A percentile compares a stretch with the other conserved stretches of the same genome.
Evolutionary conservation across 2,888 invertebrate genomes (phyloP).

Genomic region (Noctua comes): DNA sequence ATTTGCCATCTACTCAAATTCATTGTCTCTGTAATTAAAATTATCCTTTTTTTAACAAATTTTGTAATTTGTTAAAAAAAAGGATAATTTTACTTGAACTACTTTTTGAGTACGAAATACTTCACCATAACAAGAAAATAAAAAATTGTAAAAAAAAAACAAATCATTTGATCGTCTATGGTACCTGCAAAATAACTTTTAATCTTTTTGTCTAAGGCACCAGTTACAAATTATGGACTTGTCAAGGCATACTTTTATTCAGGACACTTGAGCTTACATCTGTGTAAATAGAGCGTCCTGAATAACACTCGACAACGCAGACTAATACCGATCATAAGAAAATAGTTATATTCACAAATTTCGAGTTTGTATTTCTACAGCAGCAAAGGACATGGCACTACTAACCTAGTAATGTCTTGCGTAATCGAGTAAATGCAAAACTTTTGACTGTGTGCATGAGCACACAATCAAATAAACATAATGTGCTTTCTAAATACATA

Average conservation of each 20-base stretch:
- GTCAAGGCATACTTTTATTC: slow-evolving; percentile 2
- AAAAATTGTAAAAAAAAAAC: not conserved
- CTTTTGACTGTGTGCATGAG: slow-evolving; percentile 4
- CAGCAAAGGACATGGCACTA: slow-evolving; percentile 10
- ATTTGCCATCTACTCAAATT: not conserved
- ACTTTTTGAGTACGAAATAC: not conserved
- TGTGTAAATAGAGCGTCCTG: not conserved
- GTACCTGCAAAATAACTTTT: slow-evolving; percentile 1
- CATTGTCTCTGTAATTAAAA: not conserved
- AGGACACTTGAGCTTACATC: slow-evolving; percentile 2
- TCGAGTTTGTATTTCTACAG: slow-evolving; percentile 1
- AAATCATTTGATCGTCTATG: not conserved
- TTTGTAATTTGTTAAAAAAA: too few species aligned
- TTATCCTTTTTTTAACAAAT: not conserved
- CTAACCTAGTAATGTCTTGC: slow-evolving; percentile 38
- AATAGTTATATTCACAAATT: not conserved
- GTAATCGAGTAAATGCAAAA: slow-evolving; percentile 45
- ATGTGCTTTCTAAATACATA: slow-evolving; percentile 20
- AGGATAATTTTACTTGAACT: too few species aligned
- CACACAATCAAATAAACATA: slow-evolving; percentile 27
- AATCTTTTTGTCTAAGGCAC: slow-evolving; percentile 33
- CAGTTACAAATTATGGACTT: slow-evolving; percentile 6
- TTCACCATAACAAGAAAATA: not conserved
- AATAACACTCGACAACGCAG: slow-evolving; percentile 34
- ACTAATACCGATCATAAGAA: slow-evolving; percentile 2